A percentile compares a stretch with the other conserved stretches of the same genome.
These are phyloP conservation scores for Chelonus insularis DNA, from an alignment of 1,140 invertebrate species.

Conservation along the genomic window DNA sequence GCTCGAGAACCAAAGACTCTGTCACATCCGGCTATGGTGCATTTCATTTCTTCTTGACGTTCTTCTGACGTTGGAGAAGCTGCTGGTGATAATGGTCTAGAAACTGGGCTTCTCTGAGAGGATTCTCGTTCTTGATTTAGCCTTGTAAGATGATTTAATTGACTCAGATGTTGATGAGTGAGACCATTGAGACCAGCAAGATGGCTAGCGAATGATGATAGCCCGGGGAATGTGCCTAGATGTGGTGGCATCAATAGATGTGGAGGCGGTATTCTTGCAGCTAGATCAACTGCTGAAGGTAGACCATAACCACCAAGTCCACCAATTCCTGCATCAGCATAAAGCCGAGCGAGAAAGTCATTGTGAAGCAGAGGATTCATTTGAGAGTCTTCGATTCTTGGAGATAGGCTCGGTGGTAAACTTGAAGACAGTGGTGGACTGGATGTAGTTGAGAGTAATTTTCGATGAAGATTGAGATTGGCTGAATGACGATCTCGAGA, in stretches of 20 bases:
- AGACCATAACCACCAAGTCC: slow-evolving; percentile 46
- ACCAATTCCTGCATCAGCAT: slow-evolving; percentile 68
- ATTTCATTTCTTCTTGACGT: slow-evolving; percentile 59
- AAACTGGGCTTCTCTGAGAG: neutral
- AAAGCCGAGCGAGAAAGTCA: slow-evolving; percentile 82
- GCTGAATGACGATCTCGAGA: slow-evolving; percentile 91
- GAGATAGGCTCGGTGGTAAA: slow-evolving; percentile 58
- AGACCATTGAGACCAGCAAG: slow-evolving; percentile 62
- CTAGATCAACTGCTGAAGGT: slow-evolving; percentile 44
- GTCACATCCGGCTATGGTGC: slow-evolving; percentile 65
- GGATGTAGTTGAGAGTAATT: slow-evolving; percentile 77
- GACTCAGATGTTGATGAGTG: slow-evolving; percentile 63
- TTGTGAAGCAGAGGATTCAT: slow-evolving; percentile 64
- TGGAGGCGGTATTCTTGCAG: slow-evolving; percentile 49
- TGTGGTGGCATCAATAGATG: slow-evolving; percentile 52
- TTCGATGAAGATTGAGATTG: slow-evolving; percentile 89
- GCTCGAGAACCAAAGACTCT: slow-evolving; percentile 65
- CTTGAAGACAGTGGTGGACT: slow-evolving; percentile 60
- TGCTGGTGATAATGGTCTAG: slow-evolving; percentile 20
- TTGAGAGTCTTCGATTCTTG: slow-evolving; percentile 43
- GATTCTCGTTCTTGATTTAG: slow-evolving; percentile 41
- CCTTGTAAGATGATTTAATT: slow-evolving; percentile 59
- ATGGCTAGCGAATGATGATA: slow-evolving; percentile 57
- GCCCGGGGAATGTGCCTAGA: slow-evolving; percentile 54
- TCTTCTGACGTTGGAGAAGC: slow-evolving; percentile 40